Evolutionary conservation across 2,888 invertebrate species (phyloP), one percentile per base, ranked within the genome.

Genomic region (Achlya flavicornis): DNA sequence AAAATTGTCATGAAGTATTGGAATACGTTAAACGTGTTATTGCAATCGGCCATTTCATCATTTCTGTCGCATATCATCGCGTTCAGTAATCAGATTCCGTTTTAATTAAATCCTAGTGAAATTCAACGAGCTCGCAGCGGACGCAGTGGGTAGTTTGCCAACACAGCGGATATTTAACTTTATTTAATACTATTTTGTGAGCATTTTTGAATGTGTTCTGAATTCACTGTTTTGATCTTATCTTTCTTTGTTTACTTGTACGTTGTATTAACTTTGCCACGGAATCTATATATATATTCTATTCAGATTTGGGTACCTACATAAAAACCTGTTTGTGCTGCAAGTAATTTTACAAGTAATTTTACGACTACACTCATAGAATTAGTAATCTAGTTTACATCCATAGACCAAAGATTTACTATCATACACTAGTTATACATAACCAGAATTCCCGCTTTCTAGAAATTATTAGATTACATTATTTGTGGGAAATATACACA

Each of bases 71-170:
- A 41, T 53, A 53, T 53, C 67, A 65, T 66, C 66, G 61, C 64
- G 62, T 63, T 46, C 64, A 64, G 75, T 78, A 80, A 85, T 83
- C 79, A 75, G 76, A 84, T 81, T 77, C 68, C 71, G 72, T 65
- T 84, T 85, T 83, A 84, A 86, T 86, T 84, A 84, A 86, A 85
- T 79, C 74, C 65, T 65, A 66, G 66, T 69, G 76, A 77, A 73
- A 74, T 75, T 65, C 75, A 63, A 67, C 26, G 43, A 48, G 64
- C 65, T 72, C 68, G 62, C 64, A 67, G 69, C 74, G 69, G 65
- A 76, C 68, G 62, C 64, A 67, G 69, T 73, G 69, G 65, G 76
- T 77, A 74, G 68, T 76, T 72, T 70, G 66, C 71, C 63, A 70
- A 73, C 72, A 71, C 63, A 67, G 67, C 73, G 72, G 74, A 77